Conservation (phyloP, 2,888 invertebrate species). For the Pristionchus maxplancki region DNA sequence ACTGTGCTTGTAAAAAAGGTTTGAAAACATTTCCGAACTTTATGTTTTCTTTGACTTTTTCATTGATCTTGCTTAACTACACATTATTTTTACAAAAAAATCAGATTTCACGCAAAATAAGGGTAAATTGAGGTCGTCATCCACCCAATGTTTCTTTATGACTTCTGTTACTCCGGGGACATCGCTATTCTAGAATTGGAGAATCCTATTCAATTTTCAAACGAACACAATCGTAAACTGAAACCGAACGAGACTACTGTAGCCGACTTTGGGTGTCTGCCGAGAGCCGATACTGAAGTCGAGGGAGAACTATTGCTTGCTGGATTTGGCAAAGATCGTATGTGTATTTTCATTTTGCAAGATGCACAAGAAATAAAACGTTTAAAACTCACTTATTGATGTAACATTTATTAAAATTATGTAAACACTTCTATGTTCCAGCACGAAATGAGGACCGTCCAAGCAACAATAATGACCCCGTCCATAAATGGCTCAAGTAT, state of each 20-base stretch:
- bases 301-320: not conserved
- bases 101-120: no score
- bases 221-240: not conserved
- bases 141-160: not conserved
- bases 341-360: not conserved
- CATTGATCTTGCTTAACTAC: no score
- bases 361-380: no score
- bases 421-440: no score
- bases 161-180: not conserved
- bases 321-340: not conserved
- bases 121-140: constrained; percentile 15
- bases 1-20: not conserved
- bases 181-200: not conserved
- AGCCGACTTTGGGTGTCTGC: not conserved
- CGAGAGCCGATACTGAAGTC: not conserved
- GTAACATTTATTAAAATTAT: no score
- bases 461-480: not conserved
- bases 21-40: no score
- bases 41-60: no score
- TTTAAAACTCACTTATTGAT: no score
- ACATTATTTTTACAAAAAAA: no score
- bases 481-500: not conserved
- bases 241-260: not conserved
- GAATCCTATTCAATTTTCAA: not conserved
- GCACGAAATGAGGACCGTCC: not conserved